Evolutionary conservation across 2,797 vertebrate genomes (phyloP), one percentile per base, ranked within the genome.

Genomic region (Ptychobarbus kaznakovi): DNA sequence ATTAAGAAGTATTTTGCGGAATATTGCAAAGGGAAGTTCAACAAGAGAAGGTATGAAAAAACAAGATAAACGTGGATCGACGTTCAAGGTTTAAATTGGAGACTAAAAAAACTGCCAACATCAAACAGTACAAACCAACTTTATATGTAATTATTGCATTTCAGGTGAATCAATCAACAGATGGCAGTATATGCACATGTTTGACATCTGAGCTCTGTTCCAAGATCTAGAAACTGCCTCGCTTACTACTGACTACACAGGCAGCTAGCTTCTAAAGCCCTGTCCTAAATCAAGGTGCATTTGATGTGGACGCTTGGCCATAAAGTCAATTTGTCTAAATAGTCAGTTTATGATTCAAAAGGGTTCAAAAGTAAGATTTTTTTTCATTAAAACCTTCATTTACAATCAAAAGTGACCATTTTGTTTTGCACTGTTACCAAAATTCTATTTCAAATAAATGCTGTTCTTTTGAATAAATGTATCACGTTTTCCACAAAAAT

Each of bases 1-100:
- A 51, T 9, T 18, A 15, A 28, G 12, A 44, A 44, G 38, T 18
- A 28, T 79, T 46, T 42, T 38, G 11, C 0, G 1, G 18, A 56
- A 76, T 63, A 63, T 28, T 79, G 53, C 53, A 49, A 80, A 32
- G 61, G 25, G 22, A 22, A 58, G 51, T n/a, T 22, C 49, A 38
- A 38, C 44, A 80, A 68, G 28, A 35, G 40, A 80, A 66, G 28
- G 44, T 38, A n/a, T 80, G 11, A 80, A 49, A 69, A 51, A 81
- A 53, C 42, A 68, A 68, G 18, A 35, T 35, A 38, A 68, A 80
- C 22, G 4, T 68, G 44, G 4, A 68, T 68, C 20, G n/a, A 35
- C 38, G 44, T 38, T 51, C 7, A 80, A 66, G 32, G 42, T 80
- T 61, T 25, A 61, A 58, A 61, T 8, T 42, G 53, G 22, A 61